phyloP scores from a whole-genome alignment of 1,140 invertebrate genomes.

The Eueides isabella region DNA sequence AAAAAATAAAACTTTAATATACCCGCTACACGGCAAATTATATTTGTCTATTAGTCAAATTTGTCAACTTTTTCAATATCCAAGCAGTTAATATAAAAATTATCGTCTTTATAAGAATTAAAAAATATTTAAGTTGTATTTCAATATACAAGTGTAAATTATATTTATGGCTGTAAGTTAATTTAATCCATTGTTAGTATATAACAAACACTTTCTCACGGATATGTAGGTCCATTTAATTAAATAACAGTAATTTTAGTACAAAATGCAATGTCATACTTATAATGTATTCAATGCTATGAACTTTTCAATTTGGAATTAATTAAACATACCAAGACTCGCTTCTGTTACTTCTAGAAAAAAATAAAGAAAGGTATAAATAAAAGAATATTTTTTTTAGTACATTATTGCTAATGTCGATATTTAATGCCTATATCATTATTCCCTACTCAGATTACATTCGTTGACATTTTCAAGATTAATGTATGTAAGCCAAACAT shows the following conservation, averaged over 20 bases:
- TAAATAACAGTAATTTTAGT: constrained; percentile 4
- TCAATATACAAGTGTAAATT: not conserved
- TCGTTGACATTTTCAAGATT: constrained; percentile 82
- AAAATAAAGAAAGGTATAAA: constrained; percentile 49
- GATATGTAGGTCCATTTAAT: not conserved
- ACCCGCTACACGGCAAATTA: too few relatives aligned
- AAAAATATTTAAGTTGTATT: not conserved
- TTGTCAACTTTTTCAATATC: too few relatives aligned
- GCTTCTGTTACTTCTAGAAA: not conserved
- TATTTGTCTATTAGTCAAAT: too few relatives aligned
- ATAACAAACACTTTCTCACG: not conserved
- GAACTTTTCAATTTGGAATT: not conserved
- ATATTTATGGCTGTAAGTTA: not conserved
- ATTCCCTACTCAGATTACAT: constrained; percentile 83
- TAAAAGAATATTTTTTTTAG: constrained; percentile 77
- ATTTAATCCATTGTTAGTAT: not conserved
- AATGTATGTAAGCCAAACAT: constrained; percentile 77
- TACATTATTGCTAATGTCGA: constrained; percentile 83
- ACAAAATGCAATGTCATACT: not conserved
- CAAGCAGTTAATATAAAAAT: too few relatives aligned
- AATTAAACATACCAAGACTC: not conserved
- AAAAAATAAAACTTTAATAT: too few relatives aligned
- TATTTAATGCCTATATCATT: constrained; percentile 82
- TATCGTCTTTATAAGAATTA: too few relatives aligned
- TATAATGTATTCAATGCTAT: not conserved